Evolutionary conservation across 1,140 invertebrate species (phyloP), one percentile per base, ranked within the genome.

Genomic region (Triops longicaudatus): DNA sequence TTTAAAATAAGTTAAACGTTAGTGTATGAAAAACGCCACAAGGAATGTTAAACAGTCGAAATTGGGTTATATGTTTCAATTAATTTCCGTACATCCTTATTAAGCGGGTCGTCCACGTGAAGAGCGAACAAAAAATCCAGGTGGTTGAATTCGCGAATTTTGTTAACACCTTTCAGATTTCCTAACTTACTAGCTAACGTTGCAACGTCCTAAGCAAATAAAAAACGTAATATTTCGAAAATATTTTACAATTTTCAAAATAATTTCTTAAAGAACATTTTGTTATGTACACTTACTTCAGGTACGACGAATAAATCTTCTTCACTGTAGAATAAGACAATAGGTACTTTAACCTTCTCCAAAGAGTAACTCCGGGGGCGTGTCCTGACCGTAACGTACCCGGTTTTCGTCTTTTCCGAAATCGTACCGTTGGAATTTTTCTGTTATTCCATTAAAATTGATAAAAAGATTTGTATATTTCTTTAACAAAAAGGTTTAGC

Each of bases 121-220:
- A 86, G 85, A 0, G 88, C 90, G 84, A 87, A 91, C 78, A 89
- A 85, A 84, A 91, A 92, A 83, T 92, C 90, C 78, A 91, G 85
- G 80, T 92, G 90, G 81, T 89, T 91, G 84, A 91, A 92, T 75
- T 87, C 83, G 0, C 87, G 86, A 9, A 92, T 84, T 80, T 86
- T 73, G 82, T 84, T 82, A 6, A 83, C 81, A 26, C 84, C 81
- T 26, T 83, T 79, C 0, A 85, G 83, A 79, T 84, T 88, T 50
- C 82, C 84, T 12, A 90, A 79, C 72, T 83, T 81, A 4, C 73
- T 82, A 2, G 82, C 82, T 11, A 91, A 84, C 81, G 83, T 83
- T 75, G 86, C 83, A 0, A 92, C 88, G 82, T 93, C 90, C 82
- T 87, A 78, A 71, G 86, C 17, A 43, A n/a, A 63, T 85, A 82